phyloP scores from a whole-genome alignment of 2,888 invertebrate species.

The Ellobium chinense region DNA sequence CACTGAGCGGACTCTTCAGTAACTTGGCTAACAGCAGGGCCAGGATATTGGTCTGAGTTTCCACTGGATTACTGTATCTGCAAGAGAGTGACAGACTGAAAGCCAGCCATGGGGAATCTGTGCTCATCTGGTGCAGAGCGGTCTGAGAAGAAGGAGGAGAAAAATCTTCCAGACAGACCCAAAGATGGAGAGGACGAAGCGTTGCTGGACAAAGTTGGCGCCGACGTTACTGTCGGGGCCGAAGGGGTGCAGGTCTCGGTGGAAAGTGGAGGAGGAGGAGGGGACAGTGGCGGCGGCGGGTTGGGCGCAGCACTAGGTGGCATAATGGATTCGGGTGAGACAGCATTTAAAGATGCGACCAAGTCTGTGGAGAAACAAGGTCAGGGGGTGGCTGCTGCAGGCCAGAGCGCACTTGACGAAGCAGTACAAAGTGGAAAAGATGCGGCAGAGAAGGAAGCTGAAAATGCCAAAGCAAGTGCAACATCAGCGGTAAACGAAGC shows the following conservation, averaged over 20 bases:
- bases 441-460: background rate
- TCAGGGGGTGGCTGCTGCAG: background rate
- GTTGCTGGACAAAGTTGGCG: conserved; percentile 13
- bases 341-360: background rate
- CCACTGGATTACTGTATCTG: too few relatives aligned
- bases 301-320: background rate
- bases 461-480: background rate
- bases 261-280: conserved; percentile 26
- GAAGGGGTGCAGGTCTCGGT: background rate
- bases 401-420: background rate
- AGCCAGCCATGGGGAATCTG: conserved; percentile 36
- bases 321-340: background rate
- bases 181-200: conserved; percentile 43
- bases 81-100: too few relatives aligned
- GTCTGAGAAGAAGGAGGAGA: conserved; percentile 32
- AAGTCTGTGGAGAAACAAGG: background rate
- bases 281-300: conserved; percentile 11
- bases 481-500: background rate
- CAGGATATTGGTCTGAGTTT: too few relatives aligned
- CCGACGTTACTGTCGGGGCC: background rate
- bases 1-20: too few relatives aligned
- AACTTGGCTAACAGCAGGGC: too few relatives aligned
- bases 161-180: conserved; percentile 36
- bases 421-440: background rate
- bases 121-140: conserved; percentile 33